Conservation (phyloP, 2,888 invertebrate genomes). For the Norana najaformis region DNA sequence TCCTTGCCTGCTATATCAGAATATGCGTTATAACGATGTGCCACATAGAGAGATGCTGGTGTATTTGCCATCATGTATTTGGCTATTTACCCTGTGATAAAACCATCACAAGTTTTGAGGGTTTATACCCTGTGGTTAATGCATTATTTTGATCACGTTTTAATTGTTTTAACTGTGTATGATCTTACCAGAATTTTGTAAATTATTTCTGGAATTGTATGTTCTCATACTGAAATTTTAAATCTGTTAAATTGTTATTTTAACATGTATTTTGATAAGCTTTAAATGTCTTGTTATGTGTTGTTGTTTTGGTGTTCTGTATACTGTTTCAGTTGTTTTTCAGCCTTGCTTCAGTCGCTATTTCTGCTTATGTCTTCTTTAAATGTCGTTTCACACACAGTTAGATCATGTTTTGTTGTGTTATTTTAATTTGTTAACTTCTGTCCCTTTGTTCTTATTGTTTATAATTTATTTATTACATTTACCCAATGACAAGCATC, state of each 20-base stretch:
- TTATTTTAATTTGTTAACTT: no score
- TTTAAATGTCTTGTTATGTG: not conserved
- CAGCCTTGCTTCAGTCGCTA: not conserved
- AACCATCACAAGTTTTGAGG: not conserved
- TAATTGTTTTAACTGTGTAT: not conserved
- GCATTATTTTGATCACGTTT: not conserved
- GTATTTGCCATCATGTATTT: not conserved
- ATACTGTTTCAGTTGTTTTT: not conserved
- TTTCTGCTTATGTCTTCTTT: not conserved
- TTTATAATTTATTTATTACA: no score
- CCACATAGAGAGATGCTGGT: not conserved
- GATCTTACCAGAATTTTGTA: not conserved
- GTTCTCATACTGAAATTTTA: not conserved
- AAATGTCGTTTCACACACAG: not conserved
- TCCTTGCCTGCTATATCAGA: not conserved
- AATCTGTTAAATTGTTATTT: not conserved
- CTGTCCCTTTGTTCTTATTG: no score
- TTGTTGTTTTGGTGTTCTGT: not conserved
- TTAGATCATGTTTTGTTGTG: not conserved
- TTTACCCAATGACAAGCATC: no score
- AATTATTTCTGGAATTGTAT: not conserved
- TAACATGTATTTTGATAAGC: not conserved
- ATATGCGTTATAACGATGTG: not conserved
- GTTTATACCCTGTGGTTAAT: not conserved
- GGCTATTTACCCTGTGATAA: not conserved